Evolutionary conservation across 2,888 invertebrate species (phyloP), one percentile per base, ranked within the genome.

Genomic region (Sminthurides aquaticus): DNA sequence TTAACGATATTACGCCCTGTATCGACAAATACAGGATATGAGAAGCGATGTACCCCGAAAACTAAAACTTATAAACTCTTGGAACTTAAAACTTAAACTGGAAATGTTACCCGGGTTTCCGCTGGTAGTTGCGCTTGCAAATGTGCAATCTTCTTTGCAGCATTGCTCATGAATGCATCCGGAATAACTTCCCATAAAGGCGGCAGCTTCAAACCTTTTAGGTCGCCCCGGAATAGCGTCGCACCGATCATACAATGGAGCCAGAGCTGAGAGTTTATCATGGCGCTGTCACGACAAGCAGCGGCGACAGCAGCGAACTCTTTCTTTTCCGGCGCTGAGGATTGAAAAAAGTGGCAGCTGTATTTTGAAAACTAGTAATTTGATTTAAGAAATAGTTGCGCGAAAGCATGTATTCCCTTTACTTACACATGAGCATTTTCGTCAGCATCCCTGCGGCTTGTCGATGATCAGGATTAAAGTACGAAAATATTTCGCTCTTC

Each of bases 201-300:
- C 0, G 91, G 91, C 57, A 89, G 78, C 58, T 83, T 82, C 22
- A 90, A 75, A 57, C 86, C 83, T 75, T 85, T 84, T 1, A 89
- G 88, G 76, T 89, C 89, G 0, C 79, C 78, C 8, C 89, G 84
- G 80, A 91, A 89, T 74, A 88, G 82, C 20, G 91, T 78, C 0
- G 89, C 88, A 8, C 91, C 88, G 0, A 89, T 86, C 49, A 85
- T 83, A 56, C 86, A 85, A 77, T 91, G 91, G 78, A 90, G 87
- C 79, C 89, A 92, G 1, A 72, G 58, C 57, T 69, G 69, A 24
- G 62, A 43, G 57, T 72, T 68, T 0, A 72, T 43, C 62, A 61
- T 69, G 3, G 60, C 57, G 59, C 63, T 61, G 55, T 72, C 72
- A 2, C 72, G 62, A 63, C 69, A 69, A 2, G 58, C 60, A 49